Evolutionary conservation across 2,113 vertebrate species (phyloP).

Genomic region (Paralichthys olivaceus): DNA sequence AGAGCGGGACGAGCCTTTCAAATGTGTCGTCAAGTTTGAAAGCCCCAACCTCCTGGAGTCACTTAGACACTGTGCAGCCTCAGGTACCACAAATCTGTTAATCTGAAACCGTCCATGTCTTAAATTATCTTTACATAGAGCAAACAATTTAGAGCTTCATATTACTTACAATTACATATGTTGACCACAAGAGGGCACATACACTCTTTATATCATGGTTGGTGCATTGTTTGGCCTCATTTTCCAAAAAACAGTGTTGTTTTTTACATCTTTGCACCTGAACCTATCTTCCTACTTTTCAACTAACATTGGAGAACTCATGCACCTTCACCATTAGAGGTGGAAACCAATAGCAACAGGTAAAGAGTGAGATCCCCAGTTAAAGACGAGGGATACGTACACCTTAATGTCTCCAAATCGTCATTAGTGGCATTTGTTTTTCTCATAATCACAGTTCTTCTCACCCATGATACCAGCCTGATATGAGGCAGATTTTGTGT

Average conservation of each 20-base stretch:
- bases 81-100: constrained; percentile 76
- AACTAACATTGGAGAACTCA: not conserved
- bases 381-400: not conserved
- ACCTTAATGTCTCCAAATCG: not conserved
- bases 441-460: too few species aligned
- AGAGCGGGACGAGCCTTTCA: constrained; percentile 84
- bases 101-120: not conserved
- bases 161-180: not conserved
- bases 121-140: not conserved
- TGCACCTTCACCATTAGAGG: not conserved
- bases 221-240: not conserved
- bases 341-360: not conserved
- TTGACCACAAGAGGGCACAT: constrained; percentile 62
- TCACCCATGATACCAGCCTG: not conserved
- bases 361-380: not conserved
- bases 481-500: not conserved
- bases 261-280: not conserved
- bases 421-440: not conserved
- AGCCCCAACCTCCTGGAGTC: constrained; percentile 92
- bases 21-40: constrained; percentile 90
- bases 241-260: not conserved
- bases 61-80: constrained; percentile 85
- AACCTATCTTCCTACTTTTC: not conserved
- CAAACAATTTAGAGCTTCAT: not conserved
- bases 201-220: not conserved